These are phyloP conservation scores for Oxycera nigricornis DNA, from an alignment of 2,888 invertebrate species.

Conservation along the genomic window DNA sequence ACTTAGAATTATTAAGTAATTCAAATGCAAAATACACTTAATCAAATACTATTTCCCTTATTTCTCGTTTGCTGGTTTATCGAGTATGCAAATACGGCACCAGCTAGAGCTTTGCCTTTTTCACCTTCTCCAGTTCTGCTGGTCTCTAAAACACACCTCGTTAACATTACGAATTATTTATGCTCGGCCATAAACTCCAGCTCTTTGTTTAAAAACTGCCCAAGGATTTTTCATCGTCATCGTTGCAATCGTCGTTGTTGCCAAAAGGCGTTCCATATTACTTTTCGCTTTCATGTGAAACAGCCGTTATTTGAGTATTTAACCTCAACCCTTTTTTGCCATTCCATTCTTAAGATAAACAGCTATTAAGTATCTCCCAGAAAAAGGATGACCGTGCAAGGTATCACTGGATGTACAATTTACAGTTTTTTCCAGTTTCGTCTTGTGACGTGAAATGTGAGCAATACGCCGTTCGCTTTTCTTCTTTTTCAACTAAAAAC, in stretches of 20 bases:
- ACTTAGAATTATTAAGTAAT: slow-evolving; percentile 17
- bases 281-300: slow-evolving; percentile 45
- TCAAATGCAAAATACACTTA: slow-evolving; percentile 23
- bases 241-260: slow-evolving; percentile 4
- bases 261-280: slow-evolving; percentile 32
- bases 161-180: slow-evolving; percentile 44
- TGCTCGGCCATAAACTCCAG: slow-evolving; percentile 41
- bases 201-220: slow-evolving; percentile 43
- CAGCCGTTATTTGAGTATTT: slow-evolving; percentile 47
- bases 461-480: slow-evolving; percentile 21
- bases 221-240: slow-evolving; percentile 44
- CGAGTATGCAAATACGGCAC: neutral
- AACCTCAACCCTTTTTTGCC: slow-evolving; percentile 46
- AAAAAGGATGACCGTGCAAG: slow-evolving; percentile 39
- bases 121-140: slow-evolving; percentile 1
- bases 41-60: neutral
- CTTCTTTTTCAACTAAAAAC: neutral
- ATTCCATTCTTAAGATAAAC: slow-evolving; percentile 44
- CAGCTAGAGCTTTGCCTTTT: neutral
- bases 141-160: slow-evolving; percentile 42
- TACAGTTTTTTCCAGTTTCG: slow-evolving; percentile 15
- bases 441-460: neutral
- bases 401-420: slow-evolving; percentile 10
- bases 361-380: slow-evolving; percentile 41
- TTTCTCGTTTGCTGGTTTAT: neutral